phyloP scores from a whole-genome alignment of 2,888 invertebrate genomes.

The Mesorhabditis sp. region DNA sequence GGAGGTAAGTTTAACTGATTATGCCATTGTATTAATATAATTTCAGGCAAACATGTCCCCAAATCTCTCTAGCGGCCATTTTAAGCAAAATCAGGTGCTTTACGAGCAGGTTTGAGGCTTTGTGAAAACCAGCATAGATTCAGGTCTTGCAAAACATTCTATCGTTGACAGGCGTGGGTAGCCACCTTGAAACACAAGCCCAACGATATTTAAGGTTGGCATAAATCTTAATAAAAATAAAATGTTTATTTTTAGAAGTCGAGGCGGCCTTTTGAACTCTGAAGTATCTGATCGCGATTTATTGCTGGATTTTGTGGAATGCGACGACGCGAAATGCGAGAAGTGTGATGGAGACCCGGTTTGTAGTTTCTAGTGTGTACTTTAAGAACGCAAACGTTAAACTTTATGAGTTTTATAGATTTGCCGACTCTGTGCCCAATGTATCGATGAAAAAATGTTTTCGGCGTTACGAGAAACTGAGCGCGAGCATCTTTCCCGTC shows the following conservation, averaged over 20 bases:
- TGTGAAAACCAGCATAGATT: not conserved
- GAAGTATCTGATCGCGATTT: not conserved
- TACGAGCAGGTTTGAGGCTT: slow-evolving; percentile 74
- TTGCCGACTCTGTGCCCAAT: not conserved
- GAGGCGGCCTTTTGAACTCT: slow-evolving; percentile 3
- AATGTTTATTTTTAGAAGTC: not conserved
- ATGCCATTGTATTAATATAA: slow-evolving; percentile 1
- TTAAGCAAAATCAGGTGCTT: slow-evolving; percentile 76
- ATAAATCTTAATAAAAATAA: too few relatives aligned
- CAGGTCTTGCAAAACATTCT: slow-evolving; percentile 11
- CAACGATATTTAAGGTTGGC: not conserved
- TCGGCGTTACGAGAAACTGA: not conserved
- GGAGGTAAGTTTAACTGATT: slow-evolving; percentile 66
- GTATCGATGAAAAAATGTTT: too few relatives aligned
- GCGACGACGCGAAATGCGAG: not conserved
- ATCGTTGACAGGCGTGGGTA: slow-evolving; percentile 4
- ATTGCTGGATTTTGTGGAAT: not conserved
- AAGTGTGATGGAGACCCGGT: not conserved
- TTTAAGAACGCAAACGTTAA: too few relatives aligned
- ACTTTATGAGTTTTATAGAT: not conserved
- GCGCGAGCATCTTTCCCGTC: not conserved
- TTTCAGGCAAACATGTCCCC: slow-evolving; percentile 90
- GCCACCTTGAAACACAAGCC: not conserved
- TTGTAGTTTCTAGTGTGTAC: not conserved
- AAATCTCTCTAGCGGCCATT: slow-evolving; percentile 88